Evolutionary conservation across 2,888 invertebrate genomes (phyloP).

Genomic region (Tridacna crocea): DNA sequence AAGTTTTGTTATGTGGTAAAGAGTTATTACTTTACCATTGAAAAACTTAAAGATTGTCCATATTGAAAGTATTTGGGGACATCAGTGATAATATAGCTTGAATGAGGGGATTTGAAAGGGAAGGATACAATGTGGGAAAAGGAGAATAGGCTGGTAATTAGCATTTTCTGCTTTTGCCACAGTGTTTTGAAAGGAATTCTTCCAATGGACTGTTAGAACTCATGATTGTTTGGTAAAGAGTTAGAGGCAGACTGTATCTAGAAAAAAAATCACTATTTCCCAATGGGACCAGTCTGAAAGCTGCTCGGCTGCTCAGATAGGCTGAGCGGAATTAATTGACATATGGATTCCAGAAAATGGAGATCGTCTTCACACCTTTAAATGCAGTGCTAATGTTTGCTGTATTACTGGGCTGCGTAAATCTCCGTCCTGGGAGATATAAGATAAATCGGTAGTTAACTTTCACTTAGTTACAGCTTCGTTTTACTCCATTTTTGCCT

Average conservation of each 20-base stretch:
- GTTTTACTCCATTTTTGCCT: slow-evolving; percentile 44
- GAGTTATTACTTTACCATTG: neutral
- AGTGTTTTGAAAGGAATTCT: neutral
- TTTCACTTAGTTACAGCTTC: slow-evolving; percentile 58
- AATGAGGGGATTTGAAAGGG: neutral
- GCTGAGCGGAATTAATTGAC: slow-evolving; percentile 57
- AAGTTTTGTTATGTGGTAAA: neutral
- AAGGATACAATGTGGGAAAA: neutral
- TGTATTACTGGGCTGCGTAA: slow-evolving; percentile 50
- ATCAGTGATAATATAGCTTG: too few relatives aligned
- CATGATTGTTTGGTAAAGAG: too few relatives aligned
- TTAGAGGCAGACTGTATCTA: slow-evolving; percentile 20
- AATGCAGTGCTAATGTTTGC: slow-evolving; percentile 63
- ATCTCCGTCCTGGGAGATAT: slow-evolving; percentile 58
- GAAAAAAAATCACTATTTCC: slow-evolving; percentile 37
- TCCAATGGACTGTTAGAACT: neutral
- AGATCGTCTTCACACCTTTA: slow-evolving; percentile 59
- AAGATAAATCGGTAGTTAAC: slow-evolving; percentile 63
- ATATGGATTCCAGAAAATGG: slow-evolving; percentile 52
- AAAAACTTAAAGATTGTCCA: too few relatives aligned
- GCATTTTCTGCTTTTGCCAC: neutral
- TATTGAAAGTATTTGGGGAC: too few relatives aligned
- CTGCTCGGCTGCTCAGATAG: slow-evolving; percentile 49
- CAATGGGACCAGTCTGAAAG: slow-evolving; percentile 49
- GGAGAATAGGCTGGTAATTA: neutral